Evolutionary conservation across 2,888 invertebrate genomes (phyloP), one percentile per base, ranked within the genome.

Genomic region (Alcis repandata): DNA sequence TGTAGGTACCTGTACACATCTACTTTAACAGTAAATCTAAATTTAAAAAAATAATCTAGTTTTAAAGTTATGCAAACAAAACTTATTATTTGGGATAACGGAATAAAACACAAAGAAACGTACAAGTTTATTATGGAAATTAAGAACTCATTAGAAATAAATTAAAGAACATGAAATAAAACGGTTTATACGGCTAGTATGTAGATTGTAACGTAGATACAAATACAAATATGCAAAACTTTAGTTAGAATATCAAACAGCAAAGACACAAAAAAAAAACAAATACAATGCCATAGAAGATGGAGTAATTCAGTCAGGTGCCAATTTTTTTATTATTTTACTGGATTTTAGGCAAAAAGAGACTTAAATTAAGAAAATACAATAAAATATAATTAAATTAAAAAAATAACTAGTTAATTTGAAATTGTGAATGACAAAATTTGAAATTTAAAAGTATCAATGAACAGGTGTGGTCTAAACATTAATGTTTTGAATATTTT

Each of bases 51-150:
- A 11, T 22, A 22, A 19, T 22, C 22, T 22, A 27, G 1, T 22
- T n/a, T 20, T 27, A 13, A 19, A 36, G 43, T 19, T 56, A 51
- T 43, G 17, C 40, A 43, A 17, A 38, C 38, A 20, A 15, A 40
- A 49, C 9, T n/a, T 33, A 32, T 20, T 19, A n/a, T 10, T 33
- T 51, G 17, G 45, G 38, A 32, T 51, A 40, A 52, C 20, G 51
- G 69, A 77, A 72, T 76, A 59, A 76, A 76, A 76, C 68, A 70
- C 72, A 68, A 67, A 67, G 56, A 62, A 62, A 46, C 41, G 8
- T 45, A 68, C 60, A 52, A 54, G 62, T 76, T 77, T 75, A 75
- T 72, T 68, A 48, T 46, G 60, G 57, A 69, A 67, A 58, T 70
- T 15, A 51, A 27, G 43, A 17, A 15, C 48, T 58, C 43, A 57